These are phyloP conservation scores for Watsonalla binaria DNA, from an alignment of 2,888 invertebrate genomes.

Conservation along the genomic window DNA sequence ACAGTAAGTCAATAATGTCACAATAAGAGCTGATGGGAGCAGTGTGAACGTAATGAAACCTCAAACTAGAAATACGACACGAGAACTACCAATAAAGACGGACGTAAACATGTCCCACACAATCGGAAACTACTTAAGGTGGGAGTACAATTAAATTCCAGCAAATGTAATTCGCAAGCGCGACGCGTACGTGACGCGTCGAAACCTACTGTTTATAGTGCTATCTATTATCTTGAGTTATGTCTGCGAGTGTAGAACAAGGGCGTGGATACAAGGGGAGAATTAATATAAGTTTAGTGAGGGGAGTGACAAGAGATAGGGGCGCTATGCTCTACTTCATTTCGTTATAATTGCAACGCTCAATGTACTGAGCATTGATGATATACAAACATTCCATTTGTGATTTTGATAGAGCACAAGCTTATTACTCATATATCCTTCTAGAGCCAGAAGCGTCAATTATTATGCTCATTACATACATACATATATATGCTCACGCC, in stretches of 20 bases:
- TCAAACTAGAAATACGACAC: neutral
- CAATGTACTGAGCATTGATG: too few species aligned
- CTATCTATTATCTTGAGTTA: constrained; percentile 27
- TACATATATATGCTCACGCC: too few species aligned
- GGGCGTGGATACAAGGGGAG: constrained; percentile 6
- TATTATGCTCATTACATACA: too few species aligned
- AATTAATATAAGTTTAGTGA: neutral
- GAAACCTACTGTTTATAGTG: constrained; percentile 36
- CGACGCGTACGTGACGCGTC: constrained; percentile 19
- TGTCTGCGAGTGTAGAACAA: constrained; percentile 26
- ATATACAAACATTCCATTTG: too few species aligned
- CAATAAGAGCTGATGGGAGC: too few species aligned
- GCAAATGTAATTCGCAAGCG: constrained; percentile 40
- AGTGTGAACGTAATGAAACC: neutral
- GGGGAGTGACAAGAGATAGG: neutral
- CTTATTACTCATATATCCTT: too few species aligned
- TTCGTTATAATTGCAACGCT: too few species aligned
- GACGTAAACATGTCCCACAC: constrained; percentile 29
- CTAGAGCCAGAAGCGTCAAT: too few species aligned
- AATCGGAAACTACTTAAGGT: constrained; percentile 39
- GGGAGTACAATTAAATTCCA: constrained; percentile 22
- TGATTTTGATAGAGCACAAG: too few species aligned
- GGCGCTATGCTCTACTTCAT: too few species aligned
- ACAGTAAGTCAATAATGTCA: too few species aligned
- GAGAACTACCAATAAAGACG: neutral